These are phyloP conservation scores for Nothoprocta perdicaria DNA, from an alignment of 2,113 vertebrate genomes.

Conservation along the genomic window DNA sequence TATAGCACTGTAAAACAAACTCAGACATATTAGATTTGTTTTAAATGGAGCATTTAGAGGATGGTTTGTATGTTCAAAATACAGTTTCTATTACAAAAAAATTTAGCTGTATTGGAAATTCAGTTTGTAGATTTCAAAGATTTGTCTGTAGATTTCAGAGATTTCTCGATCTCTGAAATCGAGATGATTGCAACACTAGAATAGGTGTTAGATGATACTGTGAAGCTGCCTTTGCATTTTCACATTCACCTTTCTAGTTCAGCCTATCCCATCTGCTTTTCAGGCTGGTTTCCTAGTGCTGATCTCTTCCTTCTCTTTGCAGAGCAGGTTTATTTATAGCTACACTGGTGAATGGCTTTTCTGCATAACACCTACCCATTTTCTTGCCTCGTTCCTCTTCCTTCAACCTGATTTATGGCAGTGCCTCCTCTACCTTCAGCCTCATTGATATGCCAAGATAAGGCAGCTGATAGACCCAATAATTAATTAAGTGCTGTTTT, in stretches of 20 bases:
- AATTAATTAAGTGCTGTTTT: background rate
- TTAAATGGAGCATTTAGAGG: no score
- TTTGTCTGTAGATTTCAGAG: no score
- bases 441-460: conserved; percentile 33
- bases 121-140: background rate
- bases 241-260: background rate
- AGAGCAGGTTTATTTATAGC: conserved; percentile 48
- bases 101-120: background rate
- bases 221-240: background rate
- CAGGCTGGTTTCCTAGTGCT: conserved; percentile 33
- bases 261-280: background rate
- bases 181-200: background rate
- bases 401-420: conserved; percentile 21
- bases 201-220: background rate
- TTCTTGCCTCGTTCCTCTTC: conserved; percentile 28
- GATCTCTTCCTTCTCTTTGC: background rate
- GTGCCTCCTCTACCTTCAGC: conserved; percentile 26
- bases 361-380: conserved; percentile 55
- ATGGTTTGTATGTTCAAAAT: no score
- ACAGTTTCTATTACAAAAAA: no score
- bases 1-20: no score
- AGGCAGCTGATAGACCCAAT: background rate
- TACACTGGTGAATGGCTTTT: conserved; percentile 46
- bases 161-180: background rate
- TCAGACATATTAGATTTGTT: no score